Percentiles rank a stretch among this genome's conserved stretches.
Conservation (phyloP, 2,888 invertebrate genomes). For the Folsomia candida region DNA sequence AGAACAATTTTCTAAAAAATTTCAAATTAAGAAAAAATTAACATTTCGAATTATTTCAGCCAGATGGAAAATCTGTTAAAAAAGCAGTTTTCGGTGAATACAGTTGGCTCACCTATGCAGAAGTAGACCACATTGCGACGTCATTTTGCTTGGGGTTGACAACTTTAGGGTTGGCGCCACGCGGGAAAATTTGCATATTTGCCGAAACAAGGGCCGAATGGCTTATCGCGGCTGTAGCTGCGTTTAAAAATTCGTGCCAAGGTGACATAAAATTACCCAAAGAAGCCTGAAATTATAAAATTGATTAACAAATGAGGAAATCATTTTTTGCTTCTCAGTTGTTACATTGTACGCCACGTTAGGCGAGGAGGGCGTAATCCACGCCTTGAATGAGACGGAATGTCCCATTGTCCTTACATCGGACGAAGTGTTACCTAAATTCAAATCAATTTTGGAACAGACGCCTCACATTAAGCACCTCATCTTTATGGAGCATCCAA, state of each 20-base stretch:
- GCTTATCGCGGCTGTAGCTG: slow-evolving; percentile 93
- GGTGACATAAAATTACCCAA: no score
- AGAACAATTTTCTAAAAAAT: no score
- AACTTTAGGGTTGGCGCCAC: slow-evolving; percentile 71
- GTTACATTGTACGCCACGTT: no score
- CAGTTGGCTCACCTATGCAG: slow-evolving; percentile 79
- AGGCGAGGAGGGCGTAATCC: no score
- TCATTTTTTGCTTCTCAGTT: slow-evolving; percentile 63
- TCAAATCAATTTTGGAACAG: slow-evolving; percentile 70
- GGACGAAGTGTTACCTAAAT: slow-evolving; percentile 86
- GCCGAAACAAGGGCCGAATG: no score
- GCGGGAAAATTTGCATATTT: slow-evolving; percentile 77
- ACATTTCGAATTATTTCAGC: slow-evolving; percentile 87
- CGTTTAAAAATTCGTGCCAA: slow-evolving; percentile 96
- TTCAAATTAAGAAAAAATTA: no score
- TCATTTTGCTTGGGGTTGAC: slow-evolving; percentile 82
- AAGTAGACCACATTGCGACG: slow-evolving; percentile 71
- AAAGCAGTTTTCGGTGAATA: slow-evolving; percentile 95
- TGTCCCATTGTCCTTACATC: slow-evolving; percentile 90
- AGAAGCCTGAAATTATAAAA: no score
- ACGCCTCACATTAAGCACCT: slow-evolving; percentile 75
- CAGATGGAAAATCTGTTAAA: slow-evolving; percentile 91
- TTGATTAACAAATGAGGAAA: no score
- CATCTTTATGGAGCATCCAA: slow-evolving; percentile 84
- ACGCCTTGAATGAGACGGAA: slow-evolving; percentile 95